phyloP scores from a whole-genome alignment of 2,797 vertebrate genomes.

The Bucorvus abyssinicus region DNA sequence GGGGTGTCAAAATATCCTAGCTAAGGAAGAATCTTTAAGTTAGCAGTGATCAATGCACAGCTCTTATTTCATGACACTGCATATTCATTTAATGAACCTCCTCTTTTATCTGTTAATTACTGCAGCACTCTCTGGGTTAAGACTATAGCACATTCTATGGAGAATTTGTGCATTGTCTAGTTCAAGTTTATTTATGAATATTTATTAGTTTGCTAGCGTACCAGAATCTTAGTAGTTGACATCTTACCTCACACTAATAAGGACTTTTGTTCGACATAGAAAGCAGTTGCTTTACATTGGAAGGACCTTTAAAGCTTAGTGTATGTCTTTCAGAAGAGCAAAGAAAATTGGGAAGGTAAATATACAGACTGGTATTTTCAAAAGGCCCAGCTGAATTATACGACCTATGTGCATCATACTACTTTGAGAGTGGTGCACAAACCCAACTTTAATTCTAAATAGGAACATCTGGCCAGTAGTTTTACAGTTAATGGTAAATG shows the following conservation, averaged over 20 bases:
- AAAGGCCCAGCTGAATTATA: not conserved
- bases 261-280: constrained; percentile 64
- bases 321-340: not conserved
- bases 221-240: constrained; percentile 16
- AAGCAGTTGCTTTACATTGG: constrained; percentile 54
- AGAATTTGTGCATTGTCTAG: constrained; percentile 71
- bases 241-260: constrained; percentile 53
- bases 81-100: constrained; percentile 84
- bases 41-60: constrained; percentile 81
- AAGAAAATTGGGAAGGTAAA: constrained; percentile 13
- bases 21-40: constrained; percentile 68
- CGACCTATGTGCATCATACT: not conserved
- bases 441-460: not conserved
- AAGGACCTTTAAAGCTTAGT: not conserved
- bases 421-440: not conserved
- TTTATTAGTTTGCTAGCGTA: constrained; percentile 48
- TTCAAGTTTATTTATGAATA: constrained; percentile 77
- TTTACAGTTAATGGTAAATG: not conserved
- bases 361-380: not conserved
- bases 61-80: constrained; percentile 77
- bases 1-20: constrained; percentile 80
- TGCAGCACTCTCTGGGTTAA: constrained; percentile 74
- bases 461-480: not conserved
- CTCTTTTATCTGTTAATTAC: constrained; percentile 88
- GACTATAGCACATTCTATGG: constrained; percentile 67